Conservation (phyloP, 2,797 vertebrate genomes). For the Choloepus didactylus region DNA sequence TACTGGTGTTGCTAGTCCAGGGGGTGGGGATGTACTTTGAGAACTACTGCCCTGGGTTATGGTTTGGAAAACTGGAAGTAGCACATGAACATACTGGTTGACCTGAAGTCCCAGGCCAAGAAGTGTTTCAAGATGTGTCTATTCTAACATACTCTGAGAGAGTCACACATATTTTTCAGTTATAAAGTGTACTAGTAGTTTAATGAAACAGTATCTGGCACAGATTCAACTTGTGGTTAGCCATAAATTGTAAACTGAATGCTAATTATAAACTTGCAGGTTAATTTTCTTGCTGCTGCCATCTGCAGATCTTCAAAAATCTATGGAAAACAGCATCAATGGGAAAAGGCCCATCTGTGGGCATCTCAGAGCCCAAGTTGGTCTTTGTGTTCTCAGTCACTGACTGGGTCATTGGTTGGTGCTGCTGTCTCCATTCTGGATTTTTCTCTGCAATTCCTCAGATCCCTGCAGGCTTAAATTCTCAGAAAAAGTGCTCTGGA, state of each 20-base stretch:
- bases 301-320: neutral
- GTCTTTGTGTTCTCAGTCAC: neutral
- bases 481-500: neutral
- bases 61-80: neutral
- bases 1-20: neutral
- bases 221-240: slow-evolving; percentile 24
- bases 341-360: neutral
- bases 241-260: neutral
- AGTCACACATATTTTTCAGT: neutral
- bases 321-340: fast-evolving
- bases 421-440: neutral
- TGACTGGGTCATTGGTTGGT: neutral
- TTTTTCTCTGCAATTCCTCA: neutral
- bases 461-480: neutral
- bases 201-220: neutral
- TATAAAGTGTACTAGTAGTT: neutral
- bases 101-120: neutral
- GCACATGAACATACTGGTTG: neutral
- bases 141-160: neutral
- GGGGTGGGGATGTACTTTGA: neutral
- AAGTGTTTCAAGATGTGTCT: neutral
- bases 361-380: fast-evolving
- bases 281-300: neutral
- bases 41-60: neutral
- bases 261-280: neutral